These are phyloP conservation scores for Panagrolaimus sp. DNA, from an alignment of 1,140 invertebrate species.

Conservation along the genomic window DNA sequence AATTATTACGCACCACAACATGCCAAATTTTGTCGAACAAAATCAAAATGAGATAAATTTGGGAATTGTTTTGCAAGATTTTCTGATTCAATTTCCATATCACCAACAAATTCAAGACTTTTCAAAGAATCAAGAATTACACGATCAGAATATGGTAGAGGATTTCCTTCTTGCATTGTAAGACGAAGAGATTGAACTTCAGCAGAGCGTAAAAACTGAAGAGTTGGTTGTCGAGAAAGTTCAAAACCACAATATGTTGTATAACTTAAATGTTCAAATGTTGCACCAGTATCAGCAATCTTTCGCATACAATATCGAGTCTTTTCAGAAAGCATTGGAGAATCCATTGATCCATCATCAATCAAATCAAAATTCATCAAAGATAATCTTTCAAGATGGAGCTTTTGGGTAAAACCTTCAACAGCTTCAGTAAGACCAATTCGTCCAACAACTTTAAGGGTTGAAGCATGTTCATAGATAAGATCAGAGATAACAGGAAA, in stretches of 20 bases:
- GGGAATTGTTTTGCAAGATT: conserved; percentile 36
- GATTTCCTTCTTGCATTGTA: conserved; percentile 50
- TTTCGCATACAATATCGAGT: conserved; percentile 39
- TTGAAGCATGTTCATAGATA: conserved; percentile 40
- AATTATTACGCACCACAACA: not conserved
- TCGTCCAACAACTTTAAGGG: conserved; percentile 36
- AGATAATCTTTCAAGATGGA: conserved; percentile 46
- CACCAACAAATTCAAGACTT: conserved; percentile 38
- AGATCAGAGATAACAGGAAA: conserved; percentile 37
- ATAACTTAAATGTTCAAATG: conserved; percentile 48
- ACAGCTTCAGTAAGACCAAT: conserved; percentile 44
- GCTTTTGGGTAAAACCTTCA: conserved; percentile 36
- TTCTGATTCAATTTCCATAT: conserved; percentile 26
- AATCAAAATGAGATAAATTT: conserved; percentile 38
- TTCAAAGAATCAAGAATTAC: conserved; percentile 29
- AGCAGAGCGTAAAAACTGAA: conserved; percentile 38
- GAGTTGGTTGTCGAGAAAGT: conserved; percentile 34
- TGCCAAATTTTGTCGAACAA: conserved; percentile 34
- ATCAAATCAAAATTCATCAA: conserved; percentile 51
- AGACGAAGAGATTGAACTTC: conserved; percentile 31
- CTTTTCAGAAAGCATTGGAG: conserved; percentile 26
- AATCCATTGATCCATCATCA: conserved; percentile 35
- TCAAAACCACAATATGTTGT: conserved; percentile 49
- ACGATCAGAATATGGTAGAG: not conserved
- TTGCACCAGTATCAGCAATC: conserved; percentile 41